These are phyloP conservation scores for Loris lydekkerianus DNA, from an alignment of 2,797 vertebrate species.

Conservation along the genomic window DNA sequence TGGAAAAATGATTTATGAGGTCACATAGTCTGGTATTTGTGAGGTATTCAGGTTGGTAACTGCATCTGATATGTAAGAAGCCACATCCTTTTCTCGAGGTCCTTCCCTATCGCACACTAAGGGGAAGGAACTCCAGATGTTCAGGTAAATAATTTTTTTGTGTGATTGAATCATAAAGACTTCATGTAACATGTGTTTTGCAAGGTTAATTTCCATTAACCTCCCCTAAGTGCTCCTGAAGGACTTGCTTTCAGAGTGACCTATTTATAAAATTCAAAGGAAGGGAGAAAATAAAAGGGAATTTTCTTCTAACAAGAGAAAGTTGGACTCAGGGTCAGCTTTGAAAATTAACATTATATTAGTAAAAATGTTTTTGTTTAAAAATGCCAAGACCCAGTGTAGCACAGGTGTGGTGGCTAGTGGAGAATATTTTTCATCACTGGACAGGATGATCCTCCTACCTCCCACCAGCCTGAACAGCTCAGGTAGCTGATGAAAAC, in stretches of 20 bases:
- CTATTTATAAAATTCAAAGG: conserved; percentile 12
- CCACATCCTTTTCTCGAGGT: neutral
- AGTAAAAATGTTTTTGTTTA: neutral
- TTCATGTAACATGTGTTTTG: neutral
- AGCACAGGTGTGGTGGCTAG: too few species aligned
- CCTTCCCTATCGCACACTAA: neutral
- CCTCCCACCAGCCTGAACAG: neutral
- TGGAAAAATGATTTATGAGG: neutral
- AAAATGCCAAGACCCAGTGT: neutral
- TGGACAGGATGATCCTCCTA: neutral
- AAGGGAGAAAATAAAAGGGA: neutral
- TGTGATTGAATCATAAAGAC: neutral
- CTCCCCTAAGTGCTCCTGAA: neutral
- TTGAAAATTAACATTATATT: conserved; percentile 17
- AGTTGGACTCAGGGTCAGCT: neutral
- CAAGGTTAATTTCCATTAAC: neutral
- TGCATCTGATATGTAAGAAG: neutral
- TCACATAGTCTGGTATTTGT: neutral
- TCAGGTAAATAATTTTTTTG: neutral
- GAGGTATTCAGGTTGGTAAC: neutral
- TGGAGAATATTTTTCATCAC: neutral
- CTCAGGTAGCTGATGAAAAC: neutral
- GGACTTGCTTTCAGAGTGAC: neutral
- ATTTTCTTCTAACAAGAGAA: conserved; percentile 16
- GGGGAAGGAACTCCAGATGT: neutral